Percentiles rank a stretch among this genome's conserved stretches.
Evolutionary conservation across 2,888 invertebrate genomes (phyloP).

Genomic region (Bellardia pandia): DNA sequence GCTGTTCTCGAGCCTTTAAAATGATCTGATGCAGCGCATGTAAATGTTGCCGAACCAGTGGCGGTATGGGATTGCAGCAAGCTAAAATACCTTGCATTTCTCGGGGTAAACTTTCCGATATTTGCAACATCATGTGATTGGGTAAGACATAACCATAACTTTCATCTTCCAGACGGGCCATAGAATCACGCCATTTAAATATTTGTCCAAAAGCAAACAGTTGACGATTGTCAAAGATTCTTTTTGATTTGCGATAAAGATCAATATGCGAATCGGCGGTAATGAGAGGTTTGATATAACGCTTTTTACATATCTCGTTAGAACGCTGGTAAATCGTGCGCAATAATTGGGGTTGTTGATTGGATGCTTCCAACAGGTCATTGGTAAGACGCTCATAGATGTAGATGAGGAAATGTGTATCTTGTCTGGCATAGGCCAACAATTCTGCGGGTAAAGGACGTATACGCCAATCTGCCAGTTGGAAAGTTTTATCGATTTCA

Average conservation of each 20-base stretch:
- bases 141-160: constrained; percentile 96
- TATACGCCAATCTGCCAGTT: constrained; percentile 97
- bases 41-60: constrained; percentile 86
- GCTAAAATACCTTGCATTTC: constrained; percentile 97
- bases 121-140: constrained; percentile 96
- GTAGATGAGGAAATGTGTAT: constrained; percentile 97
- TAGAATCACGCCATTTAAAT: constrained; percentile 94
- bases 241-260: constrained; percentile 91
- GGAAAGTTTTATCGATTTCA: constrained; percentile 94
- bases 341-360: constrained; percentile 88
- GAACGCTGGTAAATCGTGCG: constrained; percentile 90
- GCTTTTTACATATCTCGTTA: constrained; percentile 90
- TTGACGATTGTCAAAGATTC: constrained; percentile 93
- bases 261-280: constrained; percentile 89
- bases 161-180: constrained; percentile 95
- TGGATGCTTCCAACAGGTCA: constrained; percentile 88
- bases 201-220: constrained; percentile 92
- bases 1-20: constrained; percentile 88
- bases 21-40: constrained; percentile 88
- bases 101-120: constrained; percentile 93
- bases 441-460: constrained; percentile 93
- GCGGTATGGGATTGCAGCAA: constrained; percentile 96
- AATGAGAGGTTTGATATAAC: constrained; percentile 91
- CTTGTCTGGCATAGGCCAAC: constrained; percentile 93
- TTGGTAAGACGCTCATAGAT: constrained; percentile 92